Conservation (phyloP, 2,797 vertebrate species). For the Lagocephalus sceleratus region DNA sequence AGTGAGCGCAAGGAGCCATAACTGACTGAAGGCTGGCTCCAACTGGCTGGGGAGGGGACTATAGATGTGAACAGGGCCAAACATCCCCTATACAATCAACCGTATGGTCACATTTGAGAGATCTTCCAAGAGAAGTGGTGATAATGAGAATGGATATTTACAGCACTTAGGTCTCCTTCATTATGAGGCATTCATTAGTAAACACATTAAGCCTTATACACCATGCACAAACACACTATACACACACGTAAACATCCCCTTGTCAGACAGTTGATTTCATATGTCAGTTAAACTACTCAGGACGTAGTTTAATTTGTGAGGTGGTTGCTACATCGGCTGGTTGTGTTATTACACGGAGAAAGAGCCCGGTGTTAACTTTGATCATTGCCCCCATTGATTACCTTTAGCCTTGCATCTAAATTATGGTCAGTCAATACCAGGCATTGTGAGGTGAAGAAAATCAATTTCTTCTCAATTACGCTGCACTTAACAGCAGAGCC, state of each 20-base stretch:
- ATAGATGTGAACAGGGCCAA: too few species aligned
- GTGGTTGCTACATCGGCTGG: not conserved
- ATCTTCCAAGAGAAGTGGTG: slow-evolving; percentile 47
- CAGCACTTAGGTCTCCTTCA: too few species aligned
- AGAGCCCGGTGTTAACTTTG: slow-evolving; percentile 15
- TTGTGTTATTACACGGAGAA: slow-evolving; percentile 16
- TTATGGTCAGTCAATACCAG: slow-evolving; percentile 29
- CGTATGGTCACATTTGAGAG: slow-evolving; percentile 45
- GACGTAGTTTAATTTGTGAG: too few species aligned
- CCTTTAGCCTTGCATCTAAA: slow-evolving; percentile 32
- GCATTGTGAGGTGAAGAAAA: slow-evolving; percentile 46
- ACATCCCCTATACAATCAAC: slow-evolving; percentile 22
- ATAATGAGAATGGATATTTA: too few species aligned
- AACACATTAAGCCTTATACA: too few species aligned
- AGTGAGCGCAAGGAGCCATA: slow-evolving; percentile 49
- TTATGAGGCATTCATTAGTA: too few species aligned
- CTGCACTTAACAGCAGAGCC: slow-evolving; percentile 30
- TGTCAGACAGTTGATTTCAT: not conserved
- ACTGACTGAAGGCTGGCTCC: slow-evolving; percentile 34
- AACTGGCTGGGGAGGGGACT: slow-evolving; percentile 7
- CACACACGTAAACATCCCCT: too few species aligned
- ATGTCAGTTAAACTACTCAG: not conserved
- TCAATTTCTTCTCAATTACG: slow-evolving; percentile 50
- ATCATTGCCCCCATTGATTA: slow-evolving; percentile 40
- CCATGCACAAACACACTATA: too few species aligned